Base-by-base conservation (phyloP, 1,140 invertebrate genomes). In the Drosophila saltans region DNA sequence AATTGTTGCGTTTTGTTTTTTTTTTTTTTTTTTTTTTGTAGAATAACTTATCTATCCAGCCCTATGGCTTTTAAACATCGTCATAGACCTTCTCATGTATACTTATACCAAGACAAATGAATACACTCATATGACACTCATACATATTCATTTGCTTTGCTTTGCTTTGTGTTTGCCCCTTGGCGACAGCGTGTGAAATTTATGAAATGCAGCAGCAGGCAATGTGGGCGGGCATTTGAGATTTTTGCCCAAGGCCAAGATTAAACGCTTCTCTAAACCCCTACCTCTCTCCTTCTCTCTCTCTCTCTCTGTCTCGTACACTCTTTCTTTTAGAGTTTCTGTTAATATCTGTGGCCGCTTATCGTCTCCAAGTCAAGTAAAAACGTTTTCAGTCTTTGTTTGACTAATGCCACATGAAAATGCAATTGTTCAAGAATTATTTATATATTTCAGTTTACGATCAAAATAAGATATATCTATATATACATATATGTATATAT, bases 111-210 rank as follows among this genome's bases (percentile, higher is more conserved):
- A 69, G 8, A n/a, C 48, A 41, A 48, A 55, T 33, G 36, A 36
- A 41, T 55, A 66, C 48, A 40, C 21, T 56, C 56, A 67, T 36
- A n/a, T 52, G n/a, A 52, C n/a, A 55, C n/a, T 40, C 52, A 60
- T 16, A 33, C 8, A 43, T 39, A 39, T 59, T 59, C 57, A 59
- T 59, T 59, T 24, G 10, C 45, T 72, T 68, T 66, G 10, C 65
- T 72, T 67, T 67, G 52, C 48, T 56, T 40, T 60, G 33, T 60
- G 45, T 40, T 60, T 26, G 58, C 28, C 73, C 68, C 65, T 63
- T 78, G 79, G 24, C 69, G 82, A 81, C 82, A 78, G 82, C 82
- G 81, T 86, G 82, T 86, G 82, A 86, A 78, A 80, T 66, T 75
- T 68, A 68, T 56, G 72, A 82, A 80, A 86, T 52, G 45, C 45